These are phyloP conservation scores for Asarcornis scutulata DNA, from an alignment of 2,113 vertebrate species.

Conservation along the genomic window DNA sequence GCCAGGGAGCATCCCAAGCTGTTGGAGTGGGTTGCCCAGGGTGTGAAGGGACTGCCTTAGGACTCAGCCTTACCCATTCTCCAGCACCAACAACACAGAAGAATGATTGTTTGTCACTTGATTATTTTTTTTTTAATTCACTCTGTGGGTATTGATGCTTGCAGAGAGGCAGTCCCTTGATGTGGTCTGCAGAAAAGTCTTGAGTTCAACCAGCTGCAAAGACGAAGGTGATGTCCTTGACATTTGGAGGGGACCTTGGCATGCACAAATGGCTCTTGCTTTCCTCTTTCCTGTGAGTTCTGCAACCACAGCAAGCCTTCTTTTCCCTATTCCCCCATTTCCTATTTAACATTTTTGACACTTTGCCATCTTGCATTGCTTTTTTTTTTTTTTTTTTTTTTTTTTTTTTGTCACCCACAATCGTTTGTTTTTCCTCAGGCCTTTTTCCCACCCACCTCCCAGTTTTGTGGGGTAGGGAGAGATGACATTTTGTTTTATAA, in stretches of 20 bases:
- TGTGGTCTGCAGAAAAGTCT: not conserved
- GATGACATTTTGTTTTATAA: not conserved
- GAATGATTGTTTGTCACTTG: not conserved
- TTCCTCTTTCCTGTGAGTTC: not conserved
- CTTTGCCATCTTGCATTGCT: not conserved
- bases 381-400: not conserved
- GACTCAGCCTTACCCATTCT: not conserved
- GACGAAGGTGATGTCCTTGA: not conserved
- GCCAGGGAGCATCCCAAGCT: accelerated
- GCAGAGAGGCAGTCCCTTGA: not conserved
- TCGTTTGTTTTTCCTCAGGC: not conserved
- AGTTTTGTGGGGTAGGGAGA: not conserved
- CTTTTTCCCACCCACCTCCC: not conserved
- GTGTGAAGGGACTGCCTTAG: not conserved
- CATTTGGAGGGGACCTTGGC: not conserved
- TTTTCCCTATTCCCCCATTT: not conserved
- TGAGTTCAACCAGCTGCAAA: not conserved
- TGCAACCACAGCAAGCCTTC: not conserved
- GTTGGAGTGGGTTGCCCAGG: accelerated
- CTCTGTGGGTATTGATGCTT: not conserved
- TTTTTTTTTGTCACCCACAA: not conserved
- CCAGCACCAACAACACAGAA: not conserved
- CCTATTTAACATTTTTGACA: not conserved
- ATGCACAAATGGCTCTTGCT: not conserved
- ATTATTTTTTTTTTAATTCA: not conserved